Percentiles rank a stretch among this genome's conserved stretches.
phyloP scores from a whole-genome alignment of 1,140 invertebrate genomes.

The Pogonomyrmex californicus region DNA sequence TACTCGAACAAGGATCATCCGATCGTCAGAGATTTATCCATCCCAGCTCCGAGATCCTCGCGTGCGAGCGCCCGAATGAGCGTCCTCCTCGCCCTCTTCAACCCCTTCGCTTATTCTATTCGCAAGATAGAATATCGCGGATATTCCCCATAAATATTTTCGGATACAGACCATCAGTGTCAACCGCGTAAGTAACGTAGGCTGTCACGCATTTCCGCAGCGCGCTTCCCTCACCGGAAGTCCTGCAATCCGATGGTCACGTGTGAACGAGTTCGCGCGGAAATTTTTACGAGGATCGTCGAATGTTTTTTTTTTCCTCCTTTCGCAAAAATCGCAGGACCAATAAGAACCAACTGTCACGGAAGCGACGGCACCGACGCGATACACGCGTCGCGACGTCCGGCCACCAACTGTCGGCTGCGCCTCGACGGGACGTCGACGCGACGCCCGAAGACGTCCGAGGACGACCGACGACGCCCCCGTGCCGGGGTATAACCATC shows the following conservation, averaged over 20 bases:
- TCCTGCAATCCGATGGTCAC: background rate
- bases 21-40: background rate
- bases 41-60: background rate
- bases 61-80: background rate
- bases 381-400: slow-evolving; percentile 77
- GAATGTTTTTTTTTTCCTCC: background rate
- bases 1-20: background rate
- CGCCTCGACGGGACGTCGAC: slow-evolving; percentile 65
- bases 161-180: slow-evolving; percentile 75
- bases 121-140: background rate
- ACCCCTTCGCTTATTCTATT: background rate
- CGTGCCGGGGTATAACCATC: background rate
- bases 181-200: slow-evolving; percentile 60
- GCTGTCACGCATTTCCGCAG: slow-evolving; percentile 62
- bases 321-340: no score
- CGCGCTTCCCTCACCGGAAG: background rate
- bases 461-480: slow-evolving; percentile 69
- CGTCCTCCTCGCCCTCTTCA: background rate
- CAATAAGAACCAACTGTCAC: background rate
- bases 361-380: background rate
- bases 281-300: background rate
- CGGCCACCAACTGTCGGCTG: slow-evolving; percentile 75
- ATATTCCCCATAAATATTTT: background rate
- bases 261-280: background rate
- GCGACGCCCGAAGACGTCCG: slow-evolving; percentile 71